phyloP scores from a whole-genome alignment of 2,797 vertebrate genomes.

The Remorina albescens region DNA sequence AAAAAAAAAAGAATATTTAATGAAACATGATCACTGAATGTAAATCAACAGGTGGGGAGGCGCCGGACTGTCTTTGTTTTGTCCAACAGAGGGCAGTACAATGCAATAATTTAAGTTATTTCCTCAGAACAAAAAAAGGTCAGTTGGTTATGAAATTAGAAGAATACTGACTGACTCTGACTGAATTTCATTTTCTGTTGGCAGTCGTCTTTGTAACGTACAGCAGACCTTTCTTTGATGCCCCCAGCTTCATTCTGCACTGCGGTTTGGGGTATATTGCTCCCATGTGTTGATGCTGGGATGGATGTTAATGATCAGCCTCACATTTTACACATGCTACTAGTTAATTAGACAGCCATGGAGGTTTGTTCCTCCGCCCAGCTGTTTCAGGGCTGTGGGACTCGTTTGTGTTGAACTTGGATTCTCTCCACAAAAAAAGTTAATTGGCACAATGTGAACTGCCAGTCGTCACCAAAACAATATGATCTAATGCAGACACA shows the following conservation, averaged over 20 bases:
- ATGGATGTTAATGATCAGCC: conserved; percentile 28
- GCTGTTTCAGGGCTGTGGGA: neutral
- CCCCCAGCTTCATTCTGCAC: neutral
- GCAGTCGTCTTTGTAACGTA: neutral
- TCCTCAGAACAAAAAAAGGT: neutral
- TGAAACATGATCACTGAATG: neutral
- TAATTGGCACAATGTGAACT: no score
- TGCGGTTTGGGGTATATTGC: conserved; percentile 44
- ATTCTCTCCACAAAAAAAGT: no score
- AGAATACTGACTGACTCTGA: neutral
- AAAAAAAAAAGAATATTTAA: neutral
- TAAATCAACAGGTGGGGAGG: conserved; percentile 21
- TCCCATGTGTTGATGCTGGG: conserved; percentile 35
- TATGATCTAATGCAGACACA: neutral
- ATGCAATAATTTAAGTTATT: conserved; percentile 8
- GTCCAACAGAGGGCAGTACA: conserved; percentile 70
- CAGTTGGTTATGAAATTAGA: neutral
- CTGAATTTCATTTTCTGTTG: neutral
- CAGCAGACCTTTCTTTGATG: neutral
- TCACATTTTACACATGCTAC: conserved; percentile 26
- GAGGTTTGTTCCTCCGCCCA: neutral
- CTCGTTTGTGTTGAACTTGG: neutral
- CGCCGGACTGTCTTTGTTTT: neutral
- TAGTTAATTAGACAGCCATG: conserved; percentile 33
- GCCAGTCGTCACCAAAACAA: neutral